Evolutionary conservation across 2,113 vertebrate genomes (phyloP), one percentile per base, ranked within the genome.

Genomic region (Dasypus novemcinctus): DNA sequence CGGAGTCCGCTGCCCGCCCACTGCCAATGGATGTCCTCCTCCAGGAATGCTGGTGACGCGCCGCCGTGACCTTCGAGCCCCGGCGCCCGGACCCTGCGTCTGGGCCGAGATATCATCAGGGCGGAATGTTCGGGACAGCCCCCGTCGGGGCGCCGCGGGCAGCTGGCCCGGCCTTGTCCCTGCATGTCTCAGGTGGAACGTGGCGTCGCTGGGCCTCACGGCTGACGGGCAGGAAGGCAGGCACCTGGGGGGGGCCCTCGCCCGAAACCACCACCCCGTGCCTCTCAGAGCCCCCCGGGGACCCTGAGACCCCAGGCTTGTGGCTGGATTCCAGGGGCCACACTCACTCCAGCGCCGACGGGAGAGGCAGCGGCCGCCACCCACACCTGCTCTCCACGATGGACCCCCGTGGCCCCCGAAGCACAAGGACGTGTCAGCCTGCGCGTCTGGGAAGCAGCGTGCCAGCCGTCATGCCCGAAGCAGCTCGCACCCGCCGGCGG

Each of bases 251-350:
- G 25, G 20, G 63, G 33, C 64, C 18, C 10, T 23, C 0, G 1
- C 33, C 6, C 2, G 41, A 1, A 0, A n/a, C 4, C 13, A 1
- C 5, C 0, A 0, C 43, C n/a, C 25, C 27, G 15, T 0, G 1
- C 6, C 27, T 9, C 59, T 81, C 69, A 2, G 12, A 36, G 14
- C 46, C 8, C 3, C 33, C 2, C 0, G 12, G 8, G 54, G 17
- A 11, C 20, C 54, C 54, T 33, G 10, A 61, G 21, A 4, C 18
- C 27, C 17, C 80, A 57, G 3, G 31, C 5, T 27, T 25, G 7
- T 0, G 49, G 59, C 52, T 4, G 15, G 17, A 7, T 61, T 8
- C 27, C 52, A 61, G 41, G 14, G 29, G 21, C 17, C 1, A 6
- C 15, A 7, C 9, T 20, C 59, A 36, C 61, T 23, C 36, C 10